Evolutionary conservation across 35 echinoderm and acorn worm genomes (phyloP), one percentile per base, ranked within the genome.

Genomic region (Lytechinus variegatus): DNA sequence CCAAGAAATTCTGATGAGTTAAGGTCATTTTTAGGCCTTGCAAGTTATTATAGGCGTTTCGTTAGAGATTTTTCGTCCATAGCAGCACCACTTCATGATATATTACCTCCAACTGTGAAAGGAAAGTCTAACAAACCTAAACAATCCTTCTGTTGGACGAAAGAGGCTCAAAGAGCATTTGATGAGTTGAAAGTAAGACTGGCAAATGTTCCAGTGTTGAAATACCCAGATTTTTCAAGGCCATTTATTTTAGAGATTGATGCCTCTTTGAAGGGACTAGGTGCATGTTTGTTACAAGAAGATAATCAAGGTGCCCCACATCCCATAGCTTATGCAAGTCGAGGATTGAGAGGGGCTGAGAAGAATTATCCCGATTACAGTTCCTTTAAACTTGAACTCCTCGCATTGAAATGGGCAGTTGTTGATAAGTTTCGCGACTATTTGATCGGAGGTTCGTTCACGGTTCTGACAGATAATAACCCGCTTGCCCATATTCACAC

Each of bases 41-140:
- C 61, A 27, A 95, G 91, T 1, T 98, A 98, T 86, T 98, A 98
- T 96, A 27, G 97, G 56, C 86, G 92, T 2, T 97, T 97, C 44
- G 89, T 96, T 54, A 56, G 87, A 11, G 96, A 92, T 33, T 98
- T 95, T 89, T 52, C 97, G 0, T 27, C 94, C 10, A 71, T 97
- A 14, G 95, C 93, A 19, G 91, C 44, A 60, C 97, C 95, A 33
- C 24, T 98, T 11, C 91, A 95, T 87, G 4, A 13, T 4, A 56
- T 56, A 8, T 56, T 56, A 56, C 55, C 55, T 9, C 55, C 55
- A 56, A 56, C 55, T 8, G 55, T 56, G 55, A 56, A 56, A 4
- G 55, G 55, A 11, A 56, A 56, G 11, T 56, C 8, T 56, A 56
- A 4, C 8, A 56, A 56, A 56, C 55, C 55, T 9, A 56, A 9